Evolutionary conservation across 2,888 invertebrate species (phyloP).

Genomic region (Euplagia quadripunctaria): DNA sequence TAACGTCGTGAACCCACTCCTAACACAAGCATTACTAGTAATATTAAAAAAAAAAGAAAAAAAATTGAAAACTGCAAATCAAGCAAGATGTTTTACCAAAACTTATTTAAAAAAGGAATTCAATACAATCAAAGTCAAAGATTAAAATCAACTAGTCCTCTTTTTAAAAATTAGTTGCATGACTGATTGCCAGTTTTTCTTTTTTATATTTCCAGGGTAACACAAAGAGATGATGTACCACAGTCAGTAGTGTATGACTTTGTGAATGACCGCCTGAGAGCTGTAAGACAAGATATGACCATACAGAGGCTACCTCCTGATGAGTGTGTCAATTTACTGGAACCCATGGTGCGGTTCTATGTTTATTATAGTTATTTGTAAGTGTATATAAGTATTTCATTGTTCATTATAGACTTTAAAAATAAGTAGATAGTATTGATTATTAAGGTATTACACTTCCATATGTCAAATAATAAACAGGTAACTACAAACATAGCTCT

Average conservation of each 20-base stretch:
- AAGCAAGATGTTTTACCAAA: too few species aligned
- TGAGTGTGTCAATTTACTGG: constrained; percentile 88
- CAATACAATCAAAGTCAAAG: too few species aligned
- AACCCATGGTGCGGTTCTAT: constrained; percentile 92
- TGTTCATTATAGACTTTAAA: not conserved
- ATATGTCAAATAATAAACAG: too few species aligned
- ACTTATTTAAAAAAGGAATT: too few species aligned
- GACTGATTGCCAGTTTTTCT: not conserved
- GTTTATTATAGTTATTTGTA: constrained; percentile 91
- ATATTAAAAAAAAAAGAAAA: too few species aligned
- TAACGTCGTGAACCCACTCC: too few species aligned
- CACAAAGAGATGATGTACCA: constrained; percentile 67
- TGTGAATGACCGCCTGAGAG: constrained; percentile 91
- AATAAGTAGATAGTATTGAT: not conserved
- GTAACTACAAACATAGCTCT: too few species aligned
- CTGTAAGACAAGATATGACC: constrained; percentile 93
- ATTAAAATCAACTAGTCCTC: too few species aligned
- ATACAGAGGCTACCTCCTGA: constrained; percentile 89
- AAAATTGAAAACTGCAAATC: too few species aligned
- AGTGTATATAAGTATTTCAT: constrained; percentile 33
- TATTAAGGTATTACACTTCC: too few species aligned
- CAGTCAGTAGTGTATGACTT: constrained; percentile 89
- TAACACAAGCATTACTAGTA: too few species aligned
- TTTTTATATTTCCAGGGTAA: constrained; percentile 60
- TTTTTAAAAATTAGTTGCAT: too few species aligned